A percentile compares a stretch with the other conserved stretches of the same genome.
Evolutionary conservation across 2,113 vertebrate species (phyloP).

Genomic region (Ceuthmochares aereus): DNA sequence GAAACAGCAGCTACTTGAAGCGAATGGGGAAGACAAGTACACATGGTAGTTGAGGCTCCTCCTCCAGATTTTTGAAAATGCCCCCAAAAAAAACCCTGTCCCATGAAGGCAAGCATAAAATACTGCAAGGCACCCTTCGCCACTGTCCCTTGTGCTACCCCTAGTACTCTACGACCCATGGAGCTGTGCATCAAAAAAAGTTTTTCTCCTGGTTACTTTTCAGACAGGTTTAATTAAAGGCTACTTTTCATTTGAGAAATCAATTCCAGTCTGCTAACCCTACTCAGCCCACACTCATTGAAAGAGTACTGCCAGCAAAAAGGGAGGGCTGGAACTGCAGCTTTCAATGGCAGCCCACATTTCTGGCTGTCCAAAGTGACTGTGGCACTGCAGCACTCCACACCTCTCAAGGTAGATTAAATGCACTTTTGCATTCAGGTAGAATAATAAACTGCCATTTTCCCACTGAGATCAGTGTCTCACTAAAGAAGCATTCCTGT

Average conservation of each 20-base stretch:
- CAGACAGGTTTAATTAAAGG: not conserved
- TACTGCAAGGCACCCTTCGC: not conserved
- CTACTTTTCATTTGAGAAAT: not conserved
- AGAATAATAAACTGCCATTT: not conserved
- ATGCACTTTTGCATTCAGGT: conserved; percentile 2
- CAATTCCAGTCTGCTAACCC: not conserved
- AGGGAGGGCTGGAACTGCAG: not conserved
- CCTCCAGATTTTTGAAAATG: not conserved
- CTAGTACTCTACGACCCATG: not conserved
- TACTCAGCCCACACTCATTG: not conserved
- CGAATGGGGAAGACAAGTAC: not conserved
- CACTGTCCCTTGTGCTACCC: rapidly evolving
- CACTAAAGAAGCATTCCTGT: not conserved
- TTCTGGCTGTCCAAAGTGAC: not conserved
- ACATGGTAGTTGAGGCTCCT: not conserved
- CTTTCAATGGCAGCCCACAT: not conserved
- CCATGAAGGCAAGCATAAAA: not conserved
- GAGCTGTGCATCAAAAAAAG: not conserved
- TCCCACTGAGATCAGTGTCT: conserved; percentile 7
- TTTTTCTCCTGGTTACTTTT: not conserved
- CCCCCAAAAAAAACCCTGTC: not conserved
- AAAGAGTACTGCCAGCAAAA: not conserved
- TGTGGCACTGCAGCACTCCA: not conserved
- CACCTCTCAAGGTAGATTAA: conserved; percentile 27
- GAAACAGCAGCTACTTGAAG: not conserved